These are phyloP conservation scores for Prietella phreatophila DNA, from an alignment of 2,113 vertebrate genomes.

Conservation along the genomic window DNA sequence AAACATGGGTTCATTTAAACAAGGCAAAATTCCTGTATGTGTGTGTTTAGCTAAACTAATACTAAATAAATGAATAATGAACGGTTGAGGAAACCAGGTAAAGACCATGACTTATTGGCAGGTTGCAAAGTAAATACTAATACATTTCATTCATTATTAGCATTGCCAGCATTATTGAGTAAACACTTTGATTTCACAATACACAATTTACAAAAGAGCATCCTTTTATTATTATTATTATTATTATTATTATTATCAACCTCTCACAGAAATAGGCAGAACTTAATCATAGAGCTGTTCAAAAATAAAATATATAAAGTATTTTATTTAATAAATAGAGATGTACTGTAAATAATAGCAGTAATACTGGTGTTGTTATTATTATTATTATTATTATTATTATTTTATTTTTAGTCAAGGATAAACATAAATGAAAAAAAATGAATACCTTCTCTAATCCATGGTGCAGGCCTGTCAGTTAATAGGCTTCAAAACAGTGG, in stretches of 20 bases:
- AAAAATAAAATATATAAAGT: neutral
- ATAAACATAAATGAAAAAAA: no score
- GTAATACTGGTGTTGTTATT: neutral
- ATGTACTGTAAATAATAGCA: neutral
- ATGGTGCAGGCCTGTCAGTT: neutral
- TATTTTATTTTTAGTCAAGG: neutral
- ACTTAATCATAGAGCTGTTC: neutral
- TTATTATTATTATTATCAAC: neutral
- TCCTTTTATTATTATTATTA: no score
- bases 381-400: neutral
- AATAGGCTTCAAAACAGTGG: neutral
- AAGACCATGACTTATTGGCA: neutral
- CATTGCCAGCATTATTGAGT: no score
- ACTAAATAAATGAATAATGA: neutral
- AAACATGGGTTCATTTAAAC: neutral
- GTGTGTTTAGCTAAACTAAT: neutral
- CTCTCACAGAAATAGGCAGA: neutral
- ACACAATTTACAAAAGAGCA: neutral
- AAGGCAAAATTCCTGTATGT: neutral
- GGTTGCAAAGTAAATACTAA: neutral
- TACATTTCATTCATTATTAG: constrained; percentile 1
- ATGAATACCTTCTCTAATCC: neutral
- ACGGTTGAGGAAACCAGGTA: neutral
- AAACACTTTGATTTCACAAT: neutral
- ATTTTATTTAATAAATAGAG: neutral